Percentiles rank a stretch among this genome's conserved stretches.
Conservation (phyloP, 2,113 vertebrate genomes). For the Cygnus buccinator region DNA sequence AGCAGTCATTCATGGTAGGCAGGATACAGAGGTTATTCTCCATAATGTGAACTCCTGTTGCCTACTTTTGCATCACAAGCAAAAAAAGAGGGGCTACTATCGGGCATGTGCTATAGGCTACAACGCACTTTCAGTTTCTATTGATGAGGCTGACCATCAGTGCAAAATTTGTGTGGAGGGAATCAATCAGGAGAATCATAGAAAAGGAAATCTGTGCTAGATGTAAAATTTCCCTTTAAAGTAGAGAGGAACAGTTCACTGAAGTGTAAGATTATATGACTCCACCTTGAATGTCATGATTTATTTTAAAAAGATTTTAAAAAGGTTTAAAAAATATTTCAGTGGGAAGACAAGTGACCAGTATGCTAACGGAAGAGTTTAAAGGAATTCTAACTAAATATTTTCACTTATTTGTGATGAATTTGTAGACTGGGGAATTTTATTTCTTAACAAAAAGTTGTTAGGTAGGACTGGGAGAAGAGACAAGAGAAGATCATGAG, state of each 20-base stretch:
- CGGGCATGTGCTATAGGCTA: background rate
- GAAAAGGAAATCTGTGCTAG: background rate
- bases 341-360: background rate
- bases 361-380: background rate
- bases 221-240: background rate
- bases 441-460: background rate
- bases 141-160: background rate
- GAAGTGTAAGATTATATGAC: background rate
- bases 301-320: background rate
- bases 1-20: accelerated
- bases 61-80: background rate
- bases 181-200: background rate
- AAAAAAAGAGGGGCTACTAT: background rate
- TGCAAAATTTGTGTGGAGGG: background rate
- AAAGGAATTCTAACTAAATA: background rate
- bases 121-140: accelerated
- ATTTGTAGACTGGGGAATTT: background rate
- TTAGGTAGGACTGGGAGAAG: background rate
- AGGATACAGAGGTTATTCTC: background rate
- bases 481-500: background rate
- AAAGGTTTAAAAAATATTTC: too few relatives aligned
- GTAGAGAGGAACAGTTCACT: background rate
- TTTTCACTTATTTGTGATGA: background rate
- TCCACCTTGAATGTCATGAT: background rate
- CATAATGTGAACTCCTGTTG: background rate